These are phyloP conservation scores for Siniperca scherzeri DNA, from an alignment of 2,797 vertebrate genomes.

Conservation along the genomic window DNA sequence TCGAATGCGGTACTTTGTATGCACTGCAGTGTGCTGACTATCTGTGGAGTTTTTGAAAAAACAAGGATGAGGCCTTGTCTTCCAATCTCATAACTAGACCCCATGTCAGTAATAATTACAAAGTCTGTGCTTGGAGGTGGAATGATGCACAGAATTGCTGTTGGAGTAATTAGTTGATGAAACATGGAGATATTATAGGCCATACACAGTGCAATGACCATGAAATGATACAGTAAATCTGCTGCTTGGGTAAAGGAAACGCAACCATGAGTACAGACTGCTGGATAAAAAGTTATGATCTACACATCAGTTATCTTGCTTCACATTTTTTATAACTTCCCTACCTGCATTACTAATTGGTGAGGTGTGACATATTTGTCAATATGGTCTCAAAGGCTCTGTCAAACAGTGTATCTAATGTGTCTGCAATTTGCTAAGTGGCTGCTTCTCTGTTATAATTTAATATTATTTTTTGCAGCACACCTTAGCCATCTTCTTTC, in stretches of 20 bases:
- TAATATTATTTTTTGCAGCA: constrained; percentile 52
- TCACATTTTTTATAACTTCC: constrained; percentile 42
- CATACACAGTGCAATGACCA: constrained; percentile 52
- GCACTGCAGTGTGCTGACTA: constrained; percentile 53
- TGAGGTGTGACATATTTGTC: constrained; percentile 66
- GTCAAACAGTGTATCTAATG: constrained; percentile 65
- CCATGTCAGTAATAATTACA: constrained; percentile 70
- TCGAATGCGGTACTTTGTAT: constrained; percentile 57
- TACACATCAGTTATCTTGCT: constrained; percentile 54
- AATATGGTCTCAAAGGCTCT: constrained; percentile 56
- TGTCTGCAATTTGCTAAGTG: constrained; percentile 56
- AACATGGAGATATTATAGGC: constrained; percentile 61
- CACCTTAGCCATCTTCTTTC: constrained; percentile 45
- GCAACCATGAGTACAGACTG: constrained; percentile 26
- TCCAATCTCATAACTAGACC: constrained; percentile 59
- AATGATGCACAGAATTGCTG: constrained; percentile 63
- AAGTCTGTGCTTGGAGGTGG: constrained; percentile 64
- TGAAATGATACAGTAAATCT: constrained; percentile 63
- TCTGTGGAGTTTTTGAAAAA: constrained; percentile 53
- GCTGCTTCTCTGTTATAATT: constrained; percentile 51
- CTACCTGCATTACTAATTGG: constrained; percentile 47
- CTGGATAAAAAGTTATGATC: constrained; percentile 34
- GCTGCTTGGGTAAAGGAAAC: constrained; percentile 44
- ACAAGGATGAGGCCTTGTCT: constrained; percentile 55
- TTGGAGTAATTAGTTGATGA: constrained; percentile 74